These are phyloP conservation scores for Heterodera filipjevi DNA, from an alignment of 2,888 invertebrate species.

Conservation along the genomic window DNA sequence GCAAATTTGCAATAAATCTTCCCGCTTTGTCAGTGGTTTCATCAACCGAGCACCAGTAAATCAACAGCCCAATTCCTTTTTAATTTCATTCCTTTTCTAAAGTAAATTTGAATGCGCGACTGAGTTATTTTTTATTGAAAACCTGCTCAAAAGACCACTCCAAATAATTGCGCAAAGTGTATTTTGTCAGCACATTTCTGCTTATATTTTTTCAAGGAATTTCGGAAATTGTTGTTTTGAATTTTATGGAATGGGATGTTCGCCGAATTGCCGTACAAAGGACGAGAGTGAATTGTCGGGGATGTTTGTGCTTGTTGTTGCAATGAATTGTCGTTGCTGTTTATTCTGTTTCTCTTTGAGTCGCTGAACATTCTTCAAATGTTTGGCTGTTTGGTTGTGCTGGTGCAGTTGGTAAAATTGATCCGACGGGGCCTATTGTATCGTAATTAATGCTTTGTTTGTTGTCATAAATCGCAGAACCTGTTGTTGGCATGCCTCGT, in stretches of 20 bases:
- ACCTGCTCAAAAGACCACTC: background rate
- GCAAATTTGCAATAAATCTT: constrained; percentile 7
- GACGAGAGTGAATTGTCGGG: constrained; percentile 1
- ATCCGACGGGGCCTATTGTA: constrained; percentile 6
- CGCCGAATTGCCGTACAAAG: background rate
- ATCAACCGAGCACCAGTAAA: constrained; percentile 1
- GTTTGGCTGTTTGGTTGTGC: background rate
- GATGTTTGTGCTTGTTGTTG: background rate
- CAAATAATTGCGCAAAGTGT: background rate
- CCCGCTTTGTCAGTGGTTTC: constrained; percentile 2
- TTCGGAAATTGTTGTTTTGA: background rate
- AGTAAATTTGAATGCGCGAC: background rate
- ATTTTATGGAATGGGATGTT: constrained; percentile 12
- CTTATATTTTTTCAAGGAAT: background rate
- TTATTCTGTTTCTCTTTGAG: background rate
- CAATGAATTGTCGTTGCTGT: constrained; percentile 5
- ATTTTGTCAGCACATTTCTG: background rate
- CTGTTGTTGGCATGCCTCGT: too few species aligned
- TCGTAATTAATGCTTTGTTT: background rate
- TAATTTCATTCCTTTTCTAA: background rate
- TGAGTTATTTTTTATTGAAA: background rate
- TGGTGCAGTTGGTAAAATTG: background rate
- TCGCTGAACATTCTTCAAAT: background rate
- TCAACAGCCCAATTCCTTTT: background rate
- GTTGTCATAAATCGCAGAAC: too few species aligned